Base-by-base conservation (phyloP, 1,140 invertebrate species). In the Pseudachorutes palmiensis region DNA sequence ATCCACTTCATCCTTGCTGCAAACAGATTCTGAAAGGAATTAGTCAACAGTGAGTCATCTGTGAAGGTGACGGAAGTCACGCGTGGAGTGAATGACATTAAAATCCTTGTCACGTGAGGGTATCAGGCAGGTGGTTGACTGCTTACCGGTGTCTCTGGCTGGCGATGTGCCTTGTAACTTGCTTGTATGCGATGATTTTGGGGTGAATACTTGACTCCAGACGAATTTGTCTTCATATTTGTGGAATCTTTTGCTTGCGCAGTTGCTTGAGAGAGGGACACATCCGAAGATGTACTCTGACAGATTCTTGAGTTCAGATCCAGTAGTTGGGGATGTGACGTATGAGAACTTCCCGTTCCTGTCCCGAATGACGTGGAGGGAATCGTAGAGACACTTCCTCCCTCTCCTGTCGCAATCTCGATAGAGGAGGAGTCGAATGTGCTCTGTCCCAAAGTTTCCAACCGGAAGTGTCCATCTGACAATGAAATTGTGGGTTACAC, bases 361-460 rank as follows among this genome's bases (percentile, higher is more conserved):
- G 49, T 72, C 71, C 22, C 64, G 60, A 26, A 63, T 48, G 24
- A 72, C 68, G 60, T 72, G 67, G 19, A 65, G 66, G 49, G 68
- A 70, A 41, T 72, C 71, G 62, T 68, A 72, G 2, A 72, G 65
- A 55, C 69, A 70, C 45, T 72, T 72, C 24, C 69, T 30, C 19
- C 71, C 71, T 51, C 71, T 58, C 41, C 71, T 58, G 51, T 72
- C 71, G 60, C 68, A 72, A 57, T 72, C 71, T 55, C 71, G 24
- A 48, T 68, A 72, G 24, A 72, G 36, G n/a, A 72, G 61, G 26
- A 72, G 71, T 65, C 71, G 58, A 63, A 71, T 68, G 30, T 68
- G 64, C 1, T 65, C 61, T 1, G 22, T 28, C 41, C 60, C 65
- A 33, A 71, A 60, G 28, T 48, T 41, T 31, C 58, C 51, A 59